Evolutionary conservation across 1,140 invertebrate genomes (phyloP).

Genomic region (Telenomus remus): DNA sequence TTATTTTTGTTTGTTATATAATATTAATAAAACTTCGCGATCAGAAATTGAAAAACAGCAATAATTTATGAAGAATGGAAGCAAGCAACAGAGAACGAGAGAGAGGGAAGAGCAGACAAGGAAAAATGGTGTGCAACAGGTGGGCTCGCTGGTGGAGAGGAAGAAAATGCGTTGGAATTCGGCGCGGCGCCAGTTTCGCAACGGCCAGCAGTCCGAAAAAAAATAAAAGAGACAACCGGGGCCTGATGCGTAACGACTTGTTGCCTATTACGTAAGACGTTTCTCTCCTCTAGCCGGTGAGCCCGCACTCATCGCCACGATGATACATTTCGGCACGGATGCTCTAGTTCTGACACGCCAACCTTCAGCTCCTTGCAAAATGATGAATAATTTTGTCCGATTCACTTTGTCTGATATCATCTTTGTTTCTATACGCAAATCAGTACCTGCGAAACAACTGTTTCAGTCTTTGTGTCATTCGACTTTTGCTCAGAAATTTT

Average conservation of each 20-base stretch:
- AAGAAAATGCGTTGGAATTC: slow-evolving; percentile 35
- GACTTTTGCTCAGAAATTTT: no score
- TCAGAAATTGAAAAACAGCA: neutral
- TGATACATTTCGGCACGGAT: slow-evolving; percentile 27
- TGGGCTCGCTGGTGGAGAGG: neutral
- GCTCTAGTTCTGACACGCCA: slow-evolving; percentile 40
- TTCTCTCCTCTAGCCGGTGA: slow-evolving; percentile 48
- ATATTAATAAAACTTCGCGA: neutral
- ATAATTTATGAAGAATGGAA: neutral
- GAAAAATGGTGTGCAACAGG: neutral
- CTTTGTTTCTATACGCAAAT: slow-evolving; percentile 17
- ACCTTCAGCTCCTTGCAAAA: slow-evolving; percentile 50
- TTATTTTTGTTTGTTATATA: slow-evolving; percentile 45
- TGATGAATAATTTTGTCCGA: slow-evolving; percentile 32
- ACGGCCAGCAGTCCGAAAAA: slow-evolving; percentile 36
- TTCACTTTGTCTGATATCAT: slow-evolving; percentile 33
- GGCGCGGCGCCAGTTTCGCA: slow-evolving; percentile 46
- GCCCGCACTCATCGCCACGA: slow-evolving; percentile 21
- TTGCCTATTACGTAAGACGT: slow-evolving; percentile 50
- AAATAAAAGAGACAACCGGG: slow-evolving; percentile 47
- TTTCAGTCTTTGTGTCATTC: no score
- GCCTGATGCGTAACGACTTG: slow-evolving; percentile 51
- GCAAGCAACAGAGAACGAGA: neutral
- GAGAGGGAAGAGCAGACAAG: neutral
- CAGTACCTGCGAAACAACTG: slow-evolving; percentile 22